Base-by-base conservation (phyloP, 2,888 invertebrate species). In the Germaria angustata region DNA sequence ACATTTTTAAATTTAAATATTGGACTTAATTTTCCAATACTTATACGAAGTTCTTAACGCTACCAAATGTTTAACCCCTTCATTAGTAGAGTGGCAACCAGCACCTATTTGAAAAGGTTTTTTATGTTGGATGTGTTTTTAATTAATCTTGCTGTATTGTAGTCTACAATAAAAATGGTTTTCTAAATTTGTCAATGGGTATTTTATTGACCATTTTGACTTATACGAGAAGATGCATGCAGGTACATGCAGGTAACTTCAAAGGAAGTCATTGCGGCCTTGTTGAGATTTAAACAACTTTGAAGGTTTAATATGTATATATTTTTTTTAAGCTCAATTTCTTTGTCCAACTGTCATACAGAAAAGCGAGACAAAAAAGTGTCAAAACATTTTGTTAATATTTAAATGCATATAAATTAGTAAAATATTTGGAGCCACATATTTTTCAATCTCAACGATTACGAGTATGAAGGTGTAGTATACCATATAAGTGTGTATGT, bases 321-420 rank as follows among this genome's bases (percentile, higher is more conserved):
- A 5, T 32, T 53, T 24, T 13, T 34, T 63, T 53, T 32, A n/a
- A 36, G 13, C 6, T 11, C 2, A 13, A 41, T n/a, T 49, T 24
- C 11, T 34, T 13, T 76, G 22, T 69, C 17, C 44, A 44, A 61
- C 41, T 69, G 41, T 57, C 71, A 77, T 65, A 59, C 17, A 34
- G 44, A 41, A 69, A 41, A 53, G 39, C 20, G 13, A 66, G 72
- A 81, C 57, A 53, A 80, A 84, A 85, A 86, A 86, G 87, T 87
- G 87, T 87, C 87, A 87, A 87, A 87, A 87, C 87, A 87, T 87
- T 87, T 87, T 87, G 87, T 87, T 86, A 84, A 80, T 81, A 86
- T 86, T 77, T 86, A 87, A 87, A 87, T 85, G 86, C 86, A 85
- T 85, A 86, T 87, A 87, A 87, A 87, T 87, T 87, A 85, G 80